Base-by-base conservation (phyloP, 2,113 vertebrate species). In the Ceyx cyanopectus region DNA sequence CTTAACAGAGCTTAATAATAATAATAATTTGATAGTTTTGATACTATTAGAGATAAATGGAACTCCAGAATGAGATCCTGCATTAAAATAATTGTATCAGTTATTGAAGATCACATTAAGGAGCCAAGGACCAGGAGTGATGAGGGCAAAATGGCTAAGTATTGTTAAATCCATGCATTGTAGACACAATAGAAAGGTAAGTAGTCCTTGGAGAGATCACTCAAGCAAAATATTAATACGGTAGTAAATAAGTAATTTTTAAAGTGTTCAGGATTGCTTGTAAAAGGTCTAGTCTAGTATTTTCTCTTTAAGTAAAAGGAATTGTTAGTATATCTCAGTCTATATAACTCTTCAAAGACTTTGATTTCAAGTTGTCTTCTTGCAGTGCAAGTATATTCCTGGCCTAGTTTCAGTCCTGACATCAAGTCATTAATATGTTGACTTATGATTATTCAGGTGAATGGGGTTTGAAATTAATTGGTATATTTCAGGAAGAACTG, bases 401-500 rank as follows among this genome's bases (percentile, higher is more conserved):
- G 95, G 82, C 80, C 76, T 96, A 91, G 75, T 92, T 96, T 97
- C 89, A 70, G 66, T 68, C 93, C 81, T 93, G 62, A 27, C 90
- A 51, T 91, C 26, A 74, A 93, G 51, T 83, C 41, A 82, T 94
- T 97, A 97, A 77, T 95, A 78, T 58, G 60, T 93, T 94, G 93
- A 96, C 92, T 95, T 94, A 93, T 6, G 74, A 85, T 87, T 94
- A 87, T 81, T 95, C 60, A 89, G 72, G 85, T 96, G 72, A 90
- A 74, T 84, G 89, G 68, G 37, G 58, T 90, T 96, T 97, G 92
- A 87, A 96, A 96, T 97, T 97, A 97, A 97, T 97, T 84, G 53
- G 26, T 72, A 21, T 97, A 53, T 95, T 94, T 94, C 89, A 92
- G 81, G 80, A 96, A 91, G 72, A 78, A 32, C 37, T 67, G 57